Base-by-base conservation (phyloP, 1,140 invertebrate genomes). In the Drosophila pseudoobscura region DNA sequence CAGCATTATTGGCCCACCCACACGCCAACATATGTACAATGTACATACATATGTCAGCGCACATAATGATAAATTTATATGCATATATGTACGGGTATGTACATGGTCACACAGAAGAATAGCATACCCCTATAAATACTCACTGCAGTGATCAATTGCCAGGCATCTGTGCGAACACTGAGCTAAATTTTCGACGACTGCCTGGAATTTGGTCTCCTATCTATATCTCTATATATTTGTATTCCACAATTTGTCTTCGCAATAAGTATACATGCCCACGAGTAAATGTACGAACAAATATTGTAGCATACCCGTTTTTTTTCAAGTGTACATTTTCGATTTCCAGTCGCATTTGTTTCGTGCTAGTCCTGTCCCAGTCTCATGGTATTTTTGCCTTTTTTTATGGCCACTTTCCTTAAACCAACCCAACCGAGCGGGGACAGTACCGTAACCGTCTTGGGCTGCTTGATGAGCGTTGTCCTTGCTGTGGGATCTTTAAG, bases 401-500 rank as follows among this genome's bases (percentile, higher is more conserved):
- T 69, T 68, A 69, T 69, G 46, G 51, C 63, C 46, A 69, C 63
- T 69, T 73, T 65, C 56, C 55, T 53, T 53, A 43, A 60, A 53
- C 78, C 63, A 56, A 78, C 51, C 65, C 73, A 59, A n/a, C 11
- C 35, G 11, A 39, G 35, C 35, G 35, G 35, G 35, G 53, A 26
- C 57, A 62, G 55, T 11, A 6, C 1, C 15, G 15, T 15, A 20
- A 20, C 20, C 20, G 44, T 3, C 31, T 9, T 31, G 9, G 11
- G 6, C 52, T 31, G 35, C 59, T 64, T 20, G 58, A 49, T 63
- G 55, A 55, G 46, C 65, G 62, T 22, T 63, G 78, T 78, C 78
- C 78, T 82, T 82, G 78, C 59, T 46, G 15, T 55, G 53, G 77
- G 58, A 50, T 75, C 71, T 79, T 79, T 80, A 79, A 79, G 79